Percentiles rank a stretch among this genome's conserved stretches.
phyloP scores from a whole-genome alignment of 30 jellyfish, hydroid and myxozoan genomes.

The Phacellophora camtschatica region DNA sequence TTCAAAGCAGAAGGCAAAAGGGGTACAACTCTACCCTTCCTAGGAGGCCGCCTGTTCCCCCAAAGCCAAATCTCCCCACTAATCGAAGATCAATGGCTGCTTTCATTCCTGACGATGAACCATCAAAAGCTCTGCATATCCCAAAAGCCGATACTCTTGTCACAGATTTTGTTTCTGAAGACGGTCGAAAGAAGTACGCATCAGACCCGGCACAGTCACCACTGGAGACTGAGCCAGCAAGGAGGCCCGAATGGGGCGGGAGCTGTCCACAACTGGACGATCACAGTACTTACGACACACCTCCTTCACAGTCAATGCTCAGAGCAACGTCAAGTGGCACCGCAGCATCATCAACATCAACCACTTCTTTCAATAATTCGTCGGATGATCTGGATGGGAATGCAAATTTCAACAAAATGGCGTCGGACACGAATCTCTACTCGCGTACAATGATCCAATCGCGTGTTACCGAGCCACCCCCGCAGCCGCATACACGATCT shows the following conservation, averaged over 20 bases:
- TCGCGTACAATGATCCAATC: slow-evolving; percentile 71
- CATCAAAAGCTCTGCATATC: neutral
- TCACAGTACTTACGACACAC: slow-evolving; percentile 63
- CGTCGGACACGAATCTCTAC: slow-evolving; percentile 81
- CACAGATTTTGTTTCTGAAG: slow-evolving; percentile 87
- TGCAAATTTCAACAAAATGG: slow-evolving; percentile 48
- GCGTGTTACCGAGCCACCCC: slow-evolving; percentile 47
- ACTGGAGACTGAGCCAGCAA: slow-evolving; percentile 64
- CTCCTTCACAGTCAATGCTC: slow-evolving; percentile 27
- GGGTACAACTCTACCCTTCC: slow-evolving; percentile 69
- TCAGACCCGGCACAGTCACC: slow-evolving; percentile 96
- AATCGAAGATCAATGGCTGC: slow-evolving; percentile 93
- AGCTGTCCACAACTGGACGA: slow-evolving; percentile 93
- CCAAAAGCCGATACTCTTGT: slow-evolving; percentile 84
- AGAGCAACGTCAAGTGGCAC: slow-evolving; percentile 67
- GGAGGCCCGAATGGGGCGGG: slow-evolving; percentile 98
- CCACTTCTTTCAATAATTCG: slow-evolving; percentile 15
- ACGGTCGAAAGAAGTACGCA: slow-evolving; percentile 81
- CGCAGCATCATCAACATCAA: slow-evolving; percentile 55
- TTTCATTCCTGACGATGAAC: slow-evolving; percentile 51
- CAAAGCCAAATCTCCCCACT: slow-evolving; percentile 89
- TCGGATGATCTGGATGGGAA: slow-evolving; percentile 47
- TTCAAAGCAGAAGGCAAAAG: slow-evolving; percentile 88
- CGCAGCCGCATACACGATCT: slow-evolving; percentile 75
- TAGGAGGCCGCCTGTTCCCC: slow-evolving; percentile 94